Evolutionary conservation across 2,888 invertebrate genomes (phyloP).

Genomic region (Tholera decimalis): DNA sequence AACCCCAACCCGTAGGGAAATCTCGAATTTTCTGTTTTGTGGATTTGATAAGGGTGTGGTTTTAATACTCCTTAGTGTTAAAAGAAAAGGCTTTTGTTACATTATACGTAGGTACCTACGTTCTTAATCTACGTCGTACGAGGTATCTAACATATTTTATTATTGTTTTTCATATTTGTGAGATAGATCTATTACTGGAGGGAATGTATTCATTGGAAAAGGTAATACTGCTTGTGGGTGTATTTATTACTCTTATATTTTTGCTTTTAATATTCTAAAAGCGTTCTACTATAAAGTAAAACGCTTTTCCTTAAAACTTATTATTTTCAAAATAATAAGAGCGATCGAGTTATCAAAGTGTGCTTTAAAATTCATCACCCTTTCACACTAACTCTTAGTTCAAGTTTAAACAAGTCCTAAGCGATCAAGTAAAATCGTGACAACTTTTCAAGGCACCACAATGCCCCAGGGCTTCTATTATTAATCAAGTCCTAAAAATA

Average conservation of each 20-base stretch:
- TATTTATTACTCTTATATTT: background rate
- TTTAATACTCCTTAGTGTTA: slow-evolving; percentile 37
- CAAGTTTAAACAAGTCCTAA: slow-evolving; percentile 27
- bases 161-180: background rate
- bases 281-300: too few relatives aligned
- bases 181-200: background rate
- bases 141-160: background rate
- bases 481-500: slow-evolving; percentile 33
- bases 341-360: background rate
- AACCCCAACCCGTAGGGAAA: slow-evolving; percentile 50
- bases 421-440: slow-evolving; percentile 16
- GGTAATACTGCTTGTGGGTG: background rate
- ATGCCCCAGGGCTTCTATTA: slow-evolving; percentile 29
- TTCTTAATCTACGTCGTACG: background rate
- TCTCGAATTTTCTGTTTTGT: slow-evolving; percentile 43
- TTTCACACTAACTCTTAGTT: slow-evolving; percentile 23
- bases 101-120: background rate
- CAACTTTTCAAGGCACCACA: slow-evolving; percentile 42
- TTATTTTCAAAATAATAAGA: background rate
- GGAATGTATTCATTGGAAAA: background rate
- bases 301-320: slow-evolving; percentile 3
- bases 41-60: slow-evolving; percentile 51
- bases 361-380: slow-evolving; percentile 16
- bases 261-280: too few relatives aligned
- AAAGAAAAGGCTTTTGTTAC: slow-evolving; percentile 19